Evolutionary conservation across 1,140 invertebrate species (phyloP), one percentile per base, ranked within the genome.

Genomic region (Pogonomyrmex barbatus): DNA sequence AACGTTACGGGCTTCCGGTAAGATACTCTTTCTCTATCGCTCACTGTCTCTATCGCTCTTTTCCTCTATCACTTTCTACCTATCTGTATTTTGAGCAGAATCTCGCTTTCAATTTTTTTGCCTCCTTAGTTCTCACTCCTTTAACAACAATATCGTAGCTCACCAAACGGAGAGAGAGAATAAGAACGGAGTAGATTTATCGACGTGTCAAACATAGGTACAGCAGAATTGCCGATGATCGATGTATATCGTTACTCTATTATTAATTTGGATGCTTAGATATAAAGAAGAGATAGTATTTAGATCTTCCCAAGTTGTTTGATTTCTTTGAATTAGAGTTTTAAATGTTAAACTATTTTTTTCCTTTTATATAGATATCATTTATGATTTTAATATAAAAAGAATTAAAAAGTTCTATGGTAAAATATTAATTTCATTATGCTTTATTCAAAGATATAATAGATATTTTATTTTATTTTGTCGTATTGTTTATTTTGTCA

Each of bases 1-100:
- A 93, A 92, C 94, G 92, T 92, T 94, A 91, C 91, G 90, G 93
- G 92, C 91, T 92, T 91, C 91, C 91, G 94, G 94, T 95, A 95
- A 95, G 94, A 95, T 91, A 77, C 92, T 93, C 82, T 91, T 90
- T 89, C 87, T 90, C 84, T 87, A 60, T 54, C 83, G 17, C 84
- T 89, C 85, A 87, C 84, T 91, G 62, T 91, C 82, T 91, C 82
- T 90, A 52, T 88, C 83, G 84, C 71, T 85, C 71, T 90, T 76
- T 87, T 81, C 89, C 85, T 91, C 89, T 90, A 84, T 91, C 75
- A 76, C 56, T 73, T 30, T 85, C 63, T 86, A n/a, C 52, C 47
- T 85, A 58, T 60, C 39, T 89, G 52, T 88, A 84, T 63, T 79
- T 85, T 83, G 30, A 58, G 79, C 68, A 73, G 54, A 30, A 60